A percentile compares a stretch with the other conserved stretches of the same genome.
phyloP scores from a whole-genome alignment of 1,140 invertebrate genomes.

The Philopotamus ludificatus region DNA sequence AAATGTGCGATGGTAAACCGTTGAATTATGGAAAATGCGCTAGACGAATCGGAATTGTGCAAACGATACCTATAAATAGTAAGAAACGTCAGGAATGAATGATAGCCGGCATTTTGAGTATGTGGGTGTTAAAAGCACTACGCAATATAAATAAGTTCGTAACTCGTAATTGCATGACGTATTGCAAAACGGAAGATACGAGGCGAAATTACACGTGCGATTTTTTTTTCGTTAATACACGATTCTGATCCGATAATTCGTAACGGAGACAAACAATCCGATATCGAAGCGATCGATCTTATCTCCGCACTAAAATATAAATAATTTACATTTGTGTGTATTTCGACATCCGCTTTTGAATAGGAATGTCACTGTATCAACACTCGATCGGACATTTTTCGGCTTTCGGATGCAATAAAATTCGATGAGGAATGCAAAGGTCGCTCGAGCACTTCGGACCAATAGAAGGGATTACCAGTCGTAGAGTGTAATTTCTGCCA shows the following conservation, averaged over 20 bases:
- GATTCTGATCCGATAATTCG: too few relatives aligned
- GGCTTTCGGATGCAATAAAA: neutral
- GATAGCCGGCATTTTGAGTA: slow-evolving; percentile 4
- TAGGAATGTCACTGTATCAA: neutral
- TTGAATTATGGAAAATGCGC: neutral
- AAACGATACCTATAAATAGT: slow-evolving; percentile 20
- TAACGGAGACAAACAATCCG: too few relatives aligned
- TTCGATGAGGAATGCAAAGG: neutral
- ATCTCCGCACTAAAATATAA: too few relatives aligned
- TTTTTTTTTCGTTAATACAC: too few relatives aligned
- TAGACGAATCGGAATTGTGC: slow-evolving; percentile 9
- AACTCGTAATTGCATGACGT: neutral
- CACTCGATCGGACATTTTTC: neutral
- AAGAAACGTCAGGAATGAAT: slow-evolving; percentile 8
- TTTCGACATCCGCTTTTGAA: neutral
- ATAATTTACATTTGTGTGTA: too few relatives aligned
- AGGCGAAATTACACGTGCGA: too few relatives aligned
- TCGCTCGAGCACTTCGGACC: too few relatives aligned
- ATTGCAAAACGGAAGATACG: neutral
- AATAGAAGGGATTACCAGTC: too few relatives aligned
- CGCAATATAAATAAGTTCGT: neutral
- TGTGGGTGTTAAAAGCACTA: slow-evolving; percentile 2
- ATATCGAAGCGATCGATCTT: too few relatives aligned
- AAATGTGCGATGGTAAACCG: too few relatives aligned
- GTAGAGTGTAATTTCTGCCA: too few relatives aligned